Evolutionary conservation across 2,888 invertebrate genomes (phyloP).

Genomic region (Conomelus anceps): DNA sequence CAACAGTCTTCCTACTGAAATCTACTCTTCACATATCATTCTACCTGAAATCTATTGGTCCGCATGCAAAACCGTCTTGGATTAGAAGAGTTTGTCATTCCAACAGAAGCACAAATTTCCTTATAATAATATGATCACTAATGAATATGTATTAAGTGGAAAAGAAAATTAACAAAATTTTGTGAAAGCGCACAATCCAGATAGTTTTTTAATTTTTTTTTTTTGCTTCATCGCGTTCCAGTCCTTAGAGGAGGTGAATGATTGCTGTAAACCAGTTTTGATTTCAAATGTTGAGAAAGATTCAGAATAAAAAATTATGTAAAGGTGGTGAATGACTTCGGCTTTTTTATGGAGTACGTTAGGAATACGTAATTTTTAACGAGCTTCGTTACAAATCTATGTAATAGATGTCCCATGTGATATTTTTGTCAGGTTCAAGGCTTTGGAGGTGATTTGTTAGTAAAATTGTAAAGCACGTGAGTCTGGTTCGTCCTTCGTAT

Average conservation of each 20-base stretch:
- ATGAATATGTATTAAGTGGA: neutral
- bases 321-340: neutral
- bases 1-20: too few relatives aligned
- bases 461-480: neutral
- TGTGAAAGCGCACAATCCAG: neutral
- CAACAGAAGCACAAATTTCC: neutral
- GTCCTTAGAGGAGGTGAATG: neutral
- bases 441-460: neutral
- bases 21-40: too few relatives aligned
- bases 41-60: too few relatives aligned
- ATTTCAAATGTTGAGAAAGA: neutral
- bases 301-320: neutral
- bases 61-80: too few relatives aligned
- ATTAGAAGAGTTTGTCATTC: too few relatives aligned
- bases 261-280: neutral
- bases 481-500: neutral
- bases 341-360: too few relatives aligned
- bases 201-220: neutral
- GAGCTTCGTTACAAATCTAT: neutral
- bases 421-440: neutral
- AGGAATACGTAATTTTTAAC: neutral
- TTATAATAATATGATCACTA: neutral
- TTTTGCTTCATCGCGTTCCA: neutral
- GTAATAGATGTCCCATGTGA: neutral
- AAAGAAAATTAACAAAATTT: neutral